Conservation (phyloP, 2,888 invertebrate genomes). For the Melinaea menophilus region DNA sequence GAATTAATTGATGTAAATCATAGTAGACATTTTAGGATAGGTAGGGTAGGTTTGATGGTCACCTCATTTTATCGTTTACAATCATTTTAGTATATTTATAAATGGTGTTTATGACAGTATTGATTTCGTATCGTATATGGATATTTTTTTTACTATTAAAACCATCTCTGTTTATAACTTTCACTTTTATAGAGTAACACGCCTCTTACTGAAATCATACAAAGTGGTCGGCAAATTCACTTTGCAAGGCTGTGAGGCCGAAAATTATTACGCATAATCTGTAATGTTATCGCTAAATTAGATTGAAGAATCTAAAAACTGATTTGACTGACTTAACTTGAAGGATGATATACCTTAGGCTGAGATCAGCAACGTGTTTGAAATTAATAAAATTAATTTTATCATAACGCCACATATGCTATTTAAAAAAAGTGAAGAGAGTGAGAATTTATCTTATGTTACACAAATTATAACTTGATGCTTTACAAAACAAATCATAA, state of each 20-base stretch:
- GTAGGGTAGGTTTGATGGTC: too few relatives aligned
- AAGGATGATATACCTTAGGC: not conserved
- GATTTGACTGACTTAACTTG: conserved; percentile 1
- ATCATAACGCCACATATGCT: conserved; percentile 2
- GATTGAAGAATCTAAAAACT: conserved; percentile 24
- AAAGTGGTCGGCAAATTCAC: conserved; percentile 52
- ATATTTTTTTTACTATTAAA: too few relatives aligned
- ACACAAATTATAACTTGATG: too few relatives aligned
- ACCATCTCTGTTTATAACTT: conserved; percentile 21
- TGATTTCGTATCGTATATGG: too few relatives aligned
- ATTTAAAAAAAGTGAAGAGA: too few relatives aligned
- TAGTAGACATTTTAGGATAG: too few relatives aligned
- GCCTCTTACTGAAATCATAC: conserved; percentile 55
- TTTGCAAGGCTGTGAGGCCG: conserved; percentile 48
- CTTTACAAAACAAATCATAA: too few relatives aligned
- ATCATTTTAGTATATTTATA: too few relatives aligned
- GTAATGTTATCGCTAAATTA: conserved; percentile 38
- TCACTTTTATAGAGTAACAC: conserved; percentile 63
- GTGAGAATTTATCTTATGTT: not conserved
- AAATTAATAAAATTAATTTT: conserved; percentile 13
- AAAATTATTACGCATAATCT: conserved; percentile 50
- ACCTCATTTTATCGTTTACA: too few relatives aligned
- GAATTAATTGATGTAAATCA: too few relatives aligned
- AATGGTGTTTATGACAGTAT: too few relatives aligned
- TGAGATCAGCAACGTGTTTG: conserved; percentile 8